Evolutionary conservation across 2,888 invertebrate genomes (phyloP), one percentile per base, ranked within the genome.

Genomic region (Corythucha ciliata): DNA sequence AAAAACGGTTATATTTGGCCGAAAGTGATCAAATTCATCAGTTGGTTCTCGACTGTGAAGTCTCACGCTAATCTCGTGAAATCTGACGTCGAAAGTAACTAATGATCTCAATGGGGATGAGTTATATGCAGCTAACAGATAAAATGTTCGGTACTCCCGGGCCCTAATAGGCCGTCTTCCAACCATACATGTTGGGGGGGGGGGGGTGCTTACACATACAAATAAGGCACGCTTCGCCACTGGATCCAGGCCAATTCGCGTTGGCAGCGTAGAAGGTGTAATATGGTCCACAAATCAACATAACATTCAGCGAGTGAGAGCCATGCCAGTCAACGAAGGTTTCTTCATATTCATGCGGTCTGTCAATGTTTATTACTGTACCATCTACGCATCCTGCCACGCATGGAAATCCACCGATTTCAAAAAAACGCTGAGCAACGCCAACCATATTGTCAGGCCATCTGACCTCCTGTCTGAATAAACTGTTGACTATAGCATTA

Each of bases 381-480:
- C 36, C 36, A 21, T 40, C 5, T 2, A 40, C 40, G 24, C 40
- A 40, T 20, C 20, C 24, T 22, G 22, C 22, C 40, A 22, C 22
- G 21, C 40, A 40, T n/a, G 21, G 22, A 21, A 40, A 40, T 22
- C 40, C 40, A n/a, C 4, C 39, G 5, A 40, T 40, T 40, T 14
- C 8, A 40, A 21, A 40, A 40, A 18, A 4, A 40, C 14, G 4
- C 21, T 40, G 22, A 21, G 40, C 40, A 40, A 40, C 24, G 39
- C 18, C 39, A 6, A 39, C 39, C 7, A 16, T 39, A 39, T 5
- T 39, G 18, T 6, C 18, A 8, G 18, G 39, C 18, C 39, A 39
- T 22, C 39, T 39, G 24, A 40, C 40, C 22, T 40, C 4, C 5
- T 8, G 21, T 40, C 22, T 40, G 12, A 40, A 40, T 40, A 40